Conservation (phyloP, 1,140 invertebrate species). For the Amyelois transitella region DNA sequence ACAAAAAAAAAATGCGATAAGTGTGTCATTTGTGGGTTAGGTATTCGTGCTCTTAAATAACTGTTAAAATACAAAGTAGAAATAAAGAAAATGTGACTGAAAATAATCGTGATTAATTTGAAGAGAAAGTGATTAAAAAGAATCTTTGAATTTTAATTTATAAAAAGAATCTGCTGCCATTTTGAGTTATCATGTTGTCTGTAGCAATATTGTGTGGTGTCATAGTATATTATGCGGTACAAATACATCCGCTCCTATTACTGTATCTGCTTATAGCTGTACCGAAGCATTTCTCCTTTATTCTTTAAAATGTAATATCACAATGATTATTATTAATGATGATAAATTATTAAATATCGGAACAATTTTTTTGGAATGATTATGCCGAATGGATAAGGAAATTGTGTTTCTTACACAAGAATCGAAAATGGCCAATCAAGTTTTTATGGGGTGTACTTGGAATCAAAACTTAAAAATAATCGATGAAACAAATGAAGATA, state of each 20-base stretch:
- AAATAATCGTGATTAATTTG: neutral
- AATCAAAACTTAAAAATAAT: no score
- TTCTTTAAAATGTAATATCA: no score
- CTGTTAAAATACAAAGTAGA: neutral
- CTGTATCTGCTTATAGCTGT: slow-evolving; percentile 31
- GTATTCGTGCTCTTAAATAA: neutral
- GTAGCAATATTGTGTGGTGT: slow-evolving; percentile 15
- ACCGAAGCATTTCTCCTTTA: slow-evolving; percentile 22
- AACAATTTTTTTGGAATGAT: no score
- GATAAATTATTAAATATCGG: no score
- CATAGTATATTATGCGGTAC: slow-evolving; percentile 20
- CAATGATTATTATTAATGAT: no score
- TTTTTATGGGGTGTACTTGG: no score
- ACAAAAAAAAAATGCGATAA: no score
- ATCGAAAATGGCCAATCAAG: no score
- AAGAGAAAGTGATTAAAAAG: neutral
- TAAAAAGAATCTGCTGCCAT: neutral
- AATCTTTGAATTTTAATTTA: neutral
- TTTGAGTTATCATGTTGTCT: neutral
- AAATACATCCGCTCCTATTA: slow-evolving; percentile 22
- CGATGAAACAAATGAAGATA: no score
- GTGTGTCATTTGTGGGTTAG: neutral
- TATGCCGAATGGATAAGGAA: no score
- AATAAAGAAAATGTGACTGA: neutral
- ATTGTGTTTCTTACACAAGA: no score